These are phyloP conservation scores for Antigone vipio DNA, from an alignment of 2,113 vertebrate genomes.

Conservation along the genomic window DNA sequence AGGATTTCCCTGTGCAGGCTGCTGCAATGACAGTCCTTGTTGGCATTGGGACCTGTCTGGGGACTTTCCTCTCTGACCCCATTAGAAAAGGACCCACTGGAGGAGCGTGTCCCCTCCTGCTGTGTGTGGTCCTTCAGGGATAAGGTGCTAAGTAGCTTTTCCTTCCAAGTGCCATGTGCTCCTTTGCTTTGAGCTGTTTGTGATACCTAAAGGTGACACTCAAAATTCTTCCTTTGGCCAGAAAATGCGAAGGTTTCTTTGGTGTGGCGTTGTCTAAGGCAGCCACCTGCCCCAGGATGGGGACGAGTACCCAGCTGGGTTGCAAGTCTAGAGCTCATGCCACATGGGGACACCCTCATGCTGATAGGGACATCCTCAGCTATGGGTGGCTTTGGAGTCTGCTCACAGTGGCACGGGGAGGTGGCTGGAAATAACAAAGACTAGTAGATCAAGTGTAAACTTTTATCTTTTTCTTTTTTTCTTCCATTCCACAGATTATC, in stretches of 20 bases:
- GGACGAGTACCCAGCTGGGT: not conserved
- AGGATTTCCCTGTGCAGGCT: not conserved
- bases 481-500: constrained; percentile 80
- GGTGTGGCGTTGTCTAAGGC: not conserved
- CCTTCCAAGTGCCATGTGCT: not conserved
- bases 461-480: not conserved
- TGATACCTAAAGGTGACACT: not conserved
- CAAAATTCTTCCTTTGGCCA: not conserved
- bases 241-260: not conserved
- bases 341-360: not conserved
- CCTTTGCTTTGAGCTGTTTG: not conserved
- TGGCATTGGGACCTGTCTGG: not conserved
- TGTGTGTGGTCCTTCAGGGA: not conserved
- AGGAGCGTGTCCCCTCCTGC: not conserved
- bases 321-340: no score
- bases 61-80: not conserved
- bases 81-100: not conserved
- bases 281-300: not conserved
- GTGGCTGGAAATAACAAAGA: not conserved
- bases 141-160: not conserved
- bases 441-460: not conserved
- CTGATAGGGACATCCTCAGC: not conserved
- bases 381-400: not conserved
- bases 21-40: not conserved
- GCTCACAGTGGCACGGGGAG: not conserved